Conservation (phyloP, 2,888 invertebrate species). For the Drosophila siamana region DNA sequence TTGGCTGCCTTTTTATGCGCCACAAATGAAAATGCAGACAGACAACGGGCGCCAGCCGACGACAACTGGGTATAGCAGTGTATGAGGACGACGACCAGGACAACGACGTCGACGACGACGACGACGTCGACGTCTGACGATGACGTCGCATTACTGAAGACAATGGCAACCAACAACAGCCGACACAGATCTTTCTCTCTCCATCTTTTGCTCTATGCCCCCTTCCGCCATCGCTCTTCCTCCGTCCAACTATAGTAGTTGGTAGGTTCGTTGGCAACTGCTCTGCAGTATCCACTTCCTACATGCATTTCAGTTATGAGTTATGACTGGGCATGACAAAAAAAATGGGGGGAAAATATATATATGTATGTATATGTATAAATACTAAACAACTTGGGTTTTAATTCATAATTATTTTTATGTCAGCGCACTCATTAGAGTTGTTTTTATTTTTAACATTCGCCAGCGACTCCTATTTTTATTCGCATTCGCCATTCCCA, state of each 20-base stretch:
- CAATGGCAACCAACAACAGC: constrained; percentile 69
- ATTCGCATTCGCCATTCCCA: constrained; percentile 26
- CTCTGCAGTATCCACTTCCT: constrained; percentile 54
- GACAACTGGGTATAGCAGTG: constrained; percentile 13
- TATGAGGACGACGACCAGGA: constrained; percentile 52
- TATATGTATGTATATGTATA: too few relatives aligned
- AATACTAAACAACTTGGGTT: constrained; percentile 66
- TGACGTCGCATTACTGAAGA: constrained; percentile 77
- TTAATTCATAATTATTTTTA: constrained; percentile 80
- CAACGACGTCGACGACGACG: constrained; percentile 55
- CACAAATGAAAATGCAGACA: constrained; percentile 81
- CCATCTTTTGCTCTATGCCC: too few relatives aligned
- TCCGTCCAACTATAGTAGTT: constrained; percentile 17
- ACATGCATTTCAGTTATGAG: constrained; percentile 79
- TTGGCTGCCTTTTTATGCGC: constrained; percentile 69
- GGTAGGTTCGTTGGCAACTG: constrained; percentile 72
- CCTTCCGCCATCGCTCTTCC: neutral
- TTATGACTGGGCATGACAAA: constrained; percentile 37
- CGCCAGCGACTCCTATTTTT: constrained; percentile 31
- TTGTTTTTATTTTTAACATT: constrained; percentile 37
- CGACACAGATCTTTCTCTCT: constrained; percentile 56
- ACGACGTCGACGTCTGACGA: constrained; percentile 71
- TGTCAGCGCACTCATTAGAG: constrained; percentile 77
- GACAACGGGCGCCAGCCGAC: constrained; percentile 77
- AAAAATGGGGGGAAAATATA: constrained; percentile 28